These are phyloP conservation scores for Drosophila repleta DNA, from an alignment of 1,140 invertebrate species.

Conservation along the genomic window DNA sequence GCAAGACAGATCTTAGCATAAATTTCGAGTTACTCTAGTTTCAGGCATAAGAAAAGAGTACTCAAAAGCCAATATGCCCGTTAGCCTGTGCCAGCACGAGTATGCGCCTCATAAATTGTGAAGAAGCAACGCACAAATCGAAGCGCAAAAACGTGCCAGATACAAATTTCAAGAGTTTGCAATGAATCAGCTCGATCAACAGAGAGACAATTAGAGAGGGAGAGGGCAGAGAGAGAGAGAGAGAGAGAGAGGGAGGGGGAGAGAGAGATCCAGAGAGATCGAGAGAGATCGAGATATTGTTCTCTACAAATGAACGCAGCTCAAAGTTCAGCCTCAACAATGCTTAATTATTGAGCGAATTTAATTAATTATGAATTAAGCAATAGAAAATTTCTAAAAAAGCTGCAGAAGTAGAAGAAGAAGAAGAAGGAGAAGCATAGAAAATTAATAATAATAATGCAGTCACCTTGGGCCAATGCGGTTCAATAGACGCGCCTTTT, in stretches of 20 bases:
- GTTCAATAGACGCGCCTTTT: constrained; percentile 71
- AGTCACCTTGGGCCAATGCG: neutral
- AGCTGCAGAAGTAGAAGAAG: no score
- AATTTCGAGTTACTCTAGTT: no score
- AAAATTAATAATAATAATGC: constrained; percentile 1
- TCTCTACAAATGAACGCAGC: constrained; percentile 2
- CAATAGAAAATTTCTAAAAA: neutral
- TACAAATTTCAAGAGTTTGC: constrained; percentile 51
- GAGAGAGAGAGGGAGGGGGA: constrained; percentile 11
- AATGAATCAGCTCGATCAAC: constrained; percentile 35
- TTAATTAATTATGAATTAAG: constrained; percentile 6
- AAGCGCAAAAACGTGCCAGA: constrained; percentile 65
- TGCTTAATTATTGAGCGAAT: constrained; percentile 38
- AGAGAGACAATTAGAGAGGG: constrained; percentile 1
- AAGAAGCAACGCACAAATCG: constrained; percentile 60
- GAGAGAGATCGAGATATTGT: neutral
- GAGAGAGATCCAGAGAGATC: constrained; percentile 14
- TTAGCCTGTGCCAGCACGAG: no score
- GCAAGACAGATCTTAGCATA: no score
- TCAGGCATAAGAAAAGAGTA: no score
- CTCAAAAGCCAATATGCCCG: no score
- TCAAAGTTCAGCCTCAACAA: constrained; percentile 50
- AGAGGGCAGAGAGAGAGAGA: constrained; percentile 3
- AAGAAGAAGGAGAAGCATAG: no score
- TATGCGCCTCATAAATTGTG: neutral